A percentile compares a stretch with the other conserved stretches of the same genome.
These are phyloP conservation scores for Trypoxylon attenuatum DNA, from an alignment of 2,888 invertebrate genomes.

Conservation along the genomic window DNA sequence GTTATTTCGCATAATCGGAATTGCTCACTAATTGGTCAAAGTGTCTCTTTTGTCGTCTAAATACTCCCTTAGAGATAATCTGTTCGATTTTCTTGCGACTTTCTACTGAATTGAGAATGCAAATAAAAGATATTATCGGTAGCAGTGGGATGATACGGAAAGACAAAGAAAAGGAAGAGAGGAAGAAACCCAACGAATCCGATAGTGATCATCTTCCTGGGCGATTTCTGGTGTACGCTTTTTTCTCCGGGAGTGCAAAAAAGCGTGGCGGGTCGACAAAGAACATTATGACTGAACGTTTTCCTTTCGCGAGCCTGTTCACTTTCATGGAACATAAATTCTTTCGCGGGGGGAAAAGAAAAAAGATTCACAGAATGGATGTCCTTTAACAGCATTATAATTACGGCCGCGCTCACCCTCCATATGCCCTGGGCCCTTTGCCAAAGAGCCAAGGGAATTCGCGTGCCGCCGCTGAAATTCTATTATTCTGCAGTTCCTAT, in stretches of 20 bases:
- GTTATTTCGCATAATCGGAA: too few relatives aligned
- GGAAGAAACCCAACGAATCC: neutral
- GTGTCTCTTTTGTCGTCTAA: too few relatives aligned
- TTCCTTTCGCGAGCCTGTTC: slow-evolving; percentile 10
- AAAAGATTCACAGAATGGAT: slow-evolving; percentile 1
- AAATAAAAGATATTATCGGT: too few relatives aligned
- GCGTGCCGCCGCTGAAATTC: too few relatives aligned
- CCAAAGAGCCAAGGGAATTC: neutral
- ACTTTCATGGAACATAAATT: slow-evolving; percentile 5
- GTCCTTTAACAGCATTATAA: slow-evolving; percentile 12
- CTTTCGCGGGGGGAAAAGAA: slow-evolving; percentile 2
- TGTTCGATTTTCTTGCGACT: too few relatives aligned
- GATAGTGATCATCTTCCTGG: slow-evolving; percentile 13
- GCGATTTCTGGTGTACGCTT: too few relatives aligned
- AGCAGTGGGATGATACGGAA: slow-evolving; percentile 1
- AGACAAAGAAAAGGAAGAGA: neutral
- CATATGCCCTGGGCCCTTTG: too few relatives aligned
- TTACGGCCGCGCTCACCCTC: slow-evolving; percentile 1
- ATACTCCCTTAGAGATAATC: too few relatives aligned
- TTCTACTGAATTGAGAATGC: too few relatives aligned
- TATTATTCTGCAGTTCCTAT: too few relatives aligned
- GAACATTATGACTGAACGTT: slow-evolving; percentile 18
- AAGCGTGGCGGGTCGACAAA: slow-evolving; percentile 8
- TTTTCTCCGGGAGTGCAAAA: slow-evolving; percentile 7
- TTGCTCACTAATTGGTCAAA: too few relatives aligned